Evolutionary conservation across 2,113 vertebrate species (phyloP), one percentile per base, ranked within the genome.

Genomic region (Erpornis zantholeuca): DNA sequence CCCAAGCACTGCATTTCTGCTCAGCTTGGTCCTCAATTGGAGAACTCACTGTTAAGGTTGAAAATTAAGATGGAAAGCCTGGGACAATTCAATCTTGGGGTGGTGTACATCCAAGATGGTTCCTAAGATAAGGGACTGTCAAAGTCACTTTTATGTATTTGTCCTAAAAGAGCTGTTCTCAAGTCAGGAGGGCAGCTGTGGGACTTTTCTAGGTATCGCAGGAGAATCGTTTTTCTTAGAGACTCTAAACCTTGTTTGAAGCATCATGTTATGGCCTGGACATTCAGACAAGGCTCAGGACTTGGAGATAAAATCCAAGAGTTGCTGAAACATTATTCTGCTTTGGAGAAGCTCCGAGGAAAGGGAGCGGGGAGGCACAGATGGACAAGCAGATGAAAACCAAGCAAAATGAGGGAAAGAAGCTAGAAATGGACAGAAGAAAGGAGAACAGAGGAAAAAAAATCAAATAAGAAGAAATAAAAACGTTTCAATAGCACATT

Each of bases 331-430:
- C 5, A 4, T 69, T 42, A 15, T 38, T 85, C 49, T 80, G 70
- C 78, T 77, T 83, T 13, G 5, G 50, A 78, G 38, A 71, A 78
- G 61, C 77, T 73, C 59, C 0, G 42, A 94, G 66, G 57, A 79
- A 69, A 56, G 38, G 45, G 63, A 92, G 29, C 7, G 7, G 29
- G 59, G 63, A 86, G 52, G 82, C 53, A 86, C 78, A 97, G 93
- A 91, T 89, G 93, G 88, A n/a, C 65, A 71, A 56, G 72, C 78
- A 92, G 83, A 94, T 72, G 70, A 53, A 53, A 87, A 88, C 52
- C 12, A 61, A 82, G 71, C 6, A 65, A 84, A 85, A 79, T 19
- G 15, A 42, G 36, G 53, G 54, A 47, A n/a, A 78, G 25, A 21
- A 66, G 59, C 45, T 79, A 80, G 82, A 73, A 57, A 82, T 13